Percentiles rank a stretch among this genome's conserved stretches.
Conservation (phyloP, 2,888 invertebrate species). For the Himalopsyche kuldschensis region DNA sequence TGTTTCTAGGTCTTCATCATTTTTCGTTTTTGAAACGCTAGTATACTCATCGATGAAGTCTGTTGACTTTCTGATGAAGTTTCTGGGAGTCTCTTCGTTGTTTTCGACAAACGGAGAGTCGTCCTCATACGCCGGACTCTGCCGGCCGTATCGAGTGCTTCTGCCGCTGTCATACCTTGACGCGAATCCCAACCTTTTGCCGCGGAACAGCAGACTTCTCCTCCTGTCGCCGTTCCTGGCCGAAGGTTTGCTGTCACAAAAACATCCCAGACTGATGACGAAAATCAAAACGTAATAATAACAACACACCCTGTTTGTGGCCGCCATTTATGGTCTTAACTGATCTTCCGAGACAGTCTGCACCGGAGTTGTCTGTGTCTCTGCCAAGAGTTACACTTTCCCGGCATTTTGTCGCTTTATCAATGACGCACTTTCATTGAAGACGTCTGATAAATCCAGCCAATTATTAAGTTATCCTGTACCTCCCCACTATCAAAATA, state of each 20-base stretch:
- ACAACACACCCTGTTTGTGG: conserved; percentile 8
- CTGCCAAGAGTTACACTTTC: not conserved
- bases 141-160: not conserved
- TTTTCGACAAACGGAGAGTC: not conserved
- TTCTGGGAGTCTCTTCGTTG: not conserved
- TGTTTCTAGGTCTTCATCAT: not conserved
- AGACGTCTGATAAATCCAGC: not conserved
- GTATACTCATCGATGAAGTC: not conserved
- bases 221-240: not conserved
- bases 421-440: not conserved
- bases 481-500: not conserved
- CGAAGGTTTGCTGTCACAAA: not conserved
- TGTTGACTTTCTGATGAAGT: not conserved
- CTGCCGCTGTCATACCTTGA: not conserved
- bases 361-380: not conserved
- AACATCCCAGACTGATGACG: not conserved
- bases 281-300: conserved; percentile 23
- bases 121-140: not conserved
- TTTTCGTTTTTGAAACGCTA: not conserved
- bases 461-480: not conserved
- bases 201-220: not conserved
- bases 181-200: not conserved
- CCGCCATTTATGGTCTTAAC: conserved; percentile 26
- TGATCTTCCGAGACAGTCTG: not conserved
- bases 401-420: not conserved